These are phyloP conservation scores for Serinus canaria DNA, from an alignment of 2,113 vertebrate species.

Conservation along the genomic window DNA sequence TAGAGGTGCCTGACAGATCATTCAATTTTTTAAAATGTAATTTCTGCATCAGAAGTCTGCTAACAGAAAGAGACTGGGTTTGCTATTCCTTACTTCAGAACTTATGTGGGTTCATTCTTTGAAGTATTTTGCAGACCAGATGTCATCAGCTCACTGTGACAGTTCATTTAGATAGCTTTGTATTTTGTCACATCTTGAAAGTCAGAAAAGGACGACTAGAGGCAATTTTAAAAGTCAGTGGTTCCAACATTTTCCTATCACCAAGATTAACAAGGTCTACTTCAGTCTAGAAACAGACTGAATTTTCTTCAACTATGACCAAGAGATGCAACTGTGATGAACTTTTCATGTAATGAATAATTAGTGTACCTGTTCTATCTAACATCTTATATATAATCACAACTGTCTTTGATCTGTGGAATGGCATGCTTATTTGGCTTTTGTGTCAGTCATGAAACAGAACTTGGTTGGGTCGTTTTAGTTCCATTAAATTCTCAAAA, in stretches of 20 bases:
- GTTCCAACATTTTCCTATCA: not conserved
- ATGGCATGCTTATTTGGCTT: not conserved
- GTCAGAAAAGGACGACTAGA: not conserved
- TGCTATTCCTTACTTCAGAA: not conserved
- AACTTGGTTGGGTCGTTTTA: not conserved
- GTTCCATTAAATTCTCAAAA: not conserved
- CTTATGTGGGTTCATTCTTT: not conserved
- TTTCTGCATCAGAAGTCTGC: not conserved
- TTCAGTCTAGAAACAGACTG: not conserved
- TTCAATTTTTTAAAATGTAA: not conserved
- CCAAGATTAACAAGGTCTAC: not conserved
- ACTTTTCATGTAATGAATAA: not conserved
- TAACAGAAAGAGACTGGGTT: not conserved
- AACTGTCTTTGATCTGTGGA: not conserved
- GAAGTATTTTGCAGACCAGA: not conserved
- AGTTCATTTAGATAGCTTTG: not conserved
- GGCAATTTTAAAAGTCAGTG: not conserved
- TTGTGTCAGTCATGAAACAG: not conserved
- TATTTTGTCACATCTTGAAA: not conserved
- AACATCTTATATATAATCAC: not conserved
- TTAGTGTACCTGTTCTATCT: not conserved
- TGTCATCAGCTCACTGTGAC: not conserved
- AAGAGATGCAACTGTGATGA: not conserved
- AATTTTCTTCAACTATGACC: not conserved
- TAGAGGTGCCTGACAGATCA: not conserved